These are phyloP conservation scores for Mesitornis unicolor DNA, from an alignment of 2,113 vertebrate genomes.

Conservation along the genomic window DNA sequence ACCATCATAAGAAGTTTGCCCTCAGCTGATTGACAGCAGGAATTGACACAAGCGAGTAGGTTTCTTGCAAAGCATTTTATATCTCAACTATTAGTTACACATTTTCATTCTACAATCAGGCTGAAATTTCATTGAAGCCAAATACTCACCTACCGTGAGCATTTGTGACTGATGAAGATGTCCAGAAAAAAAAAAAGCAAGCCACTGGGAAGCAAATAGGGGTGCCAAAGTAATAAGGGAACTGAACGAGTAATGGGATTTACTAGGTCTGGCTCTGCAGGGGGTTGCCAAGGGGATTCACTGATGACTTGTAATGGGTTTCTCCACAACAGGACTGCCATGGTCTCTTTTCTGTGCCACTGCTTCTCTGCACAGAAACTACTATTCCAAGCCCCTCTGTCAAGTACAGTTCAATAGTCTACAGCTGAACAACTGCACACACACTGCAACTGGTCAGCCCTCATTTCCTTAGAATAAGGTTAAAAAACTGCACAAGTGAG, in stretches of 20 bases:
- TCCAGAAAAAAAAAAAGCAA: background rate
- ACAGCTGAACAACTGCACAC: background rate
- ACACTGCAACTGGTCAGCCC: rapidly evolving
- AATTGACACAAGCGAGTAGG: background rate
- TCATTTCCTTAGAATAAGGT: background rate
- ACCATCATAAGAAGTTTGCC: background rate
- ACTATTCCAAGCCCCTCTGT: background rate
- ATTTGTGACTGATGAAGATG: background rate
- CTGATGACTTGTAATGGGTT: background rate
- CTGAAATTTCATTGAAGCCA: background rate
- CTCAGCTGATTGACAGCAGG: background rate
- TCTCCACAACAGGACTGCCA: background rate
- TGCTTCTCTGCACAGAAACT: rapidly evolving
- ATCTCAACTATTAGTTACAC: background rate
- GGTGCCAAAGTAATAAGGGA: background rate
- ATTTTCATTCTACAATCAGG: background rate
- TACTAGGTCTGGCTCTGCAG: background rate
- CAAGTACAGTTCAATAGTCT: background rate
- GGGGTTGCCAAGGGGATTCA: background rate
- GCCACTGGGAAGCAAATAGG: background rate
- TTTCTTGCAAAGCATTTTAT: background rate
- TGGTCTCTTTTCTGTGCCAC: background rate
- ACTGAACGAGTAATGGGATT: background rate
- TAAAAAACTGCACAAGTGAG: background rate
- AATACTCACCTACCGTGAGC: background rate